phyloP scores from a whole-genome alignment of 1,140 invertebrate genomes.

The Camponotus vicinus region DNA sequence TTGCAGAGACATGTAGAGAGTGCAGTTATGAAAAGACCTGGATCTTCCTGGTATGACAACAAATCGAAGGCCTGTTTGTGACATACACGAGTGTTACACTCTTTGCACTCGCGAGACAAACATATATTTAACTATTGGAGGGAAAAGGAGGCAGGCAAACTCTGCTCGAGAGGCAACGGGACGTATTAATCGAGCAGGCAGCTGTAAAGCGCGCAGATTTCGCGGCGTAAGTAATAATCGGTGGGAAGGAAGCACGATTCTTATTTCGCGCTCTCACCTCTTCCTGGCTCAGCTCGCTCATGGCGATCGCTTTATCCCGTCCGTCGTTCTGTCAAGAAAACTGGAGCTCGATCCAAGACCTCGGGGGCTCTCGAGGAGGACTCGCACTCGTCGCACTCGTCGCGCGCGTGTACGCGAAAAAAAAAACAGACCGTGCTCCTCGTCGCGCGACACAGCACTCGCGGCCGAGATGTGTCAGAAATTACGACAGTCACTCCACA shows the following conservation, averaged over 20 bases:
- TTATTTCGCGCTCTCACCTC: slow-evolving; percentile 87
- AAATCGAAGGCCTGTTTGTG: slow-evolving; percentile 14
- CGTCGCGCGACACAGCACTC: slow-evolving; percentile 29
- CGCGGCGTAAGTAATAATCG: not conserved
- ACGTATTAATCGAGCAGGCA: not conserved
- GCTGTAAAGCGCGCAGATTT: not conserved
- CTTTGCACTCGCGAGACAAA: not conserved
- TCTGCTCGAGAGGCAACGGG: not conserved
- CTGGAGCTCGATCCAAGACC: slow-evolving; percentile 7
- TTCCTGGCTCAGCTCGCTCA: slow-evolving; percentile 92
- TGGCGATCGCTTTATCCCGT: slow-evolving; percentile 78
- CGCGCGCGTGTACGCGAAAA: slow-evolving; percentile 36
- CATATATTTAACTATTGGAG: not conserved
- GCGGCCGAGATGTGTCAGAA: slow-evolving; percentile 80
- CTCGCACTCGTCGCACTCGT: slow-evolving; percentile 23
- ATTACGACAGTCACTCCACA: slow-evolving; percentile 83
- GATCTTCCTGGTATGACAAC: slow-evolving; percentile 16
- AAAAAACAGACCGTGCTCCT: slow-evolving; percentile 18
- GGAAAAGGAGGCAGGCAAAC: not conserved
- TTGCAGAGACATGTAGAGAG: not conserved
- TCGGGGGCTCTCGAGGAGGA: not conserved
- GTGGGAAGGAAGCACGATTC: not conserved
- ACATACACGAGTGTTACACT: slow-evolving; percentile 4
- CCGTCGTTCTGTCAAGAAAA: slow-evolving; percentile 22
- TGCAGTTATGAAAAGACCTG: not conserved